Evolutionary conservation across 2,113 vertebrate species (phyloP).

Genomic region (Mobula hypostoma): DNA sequence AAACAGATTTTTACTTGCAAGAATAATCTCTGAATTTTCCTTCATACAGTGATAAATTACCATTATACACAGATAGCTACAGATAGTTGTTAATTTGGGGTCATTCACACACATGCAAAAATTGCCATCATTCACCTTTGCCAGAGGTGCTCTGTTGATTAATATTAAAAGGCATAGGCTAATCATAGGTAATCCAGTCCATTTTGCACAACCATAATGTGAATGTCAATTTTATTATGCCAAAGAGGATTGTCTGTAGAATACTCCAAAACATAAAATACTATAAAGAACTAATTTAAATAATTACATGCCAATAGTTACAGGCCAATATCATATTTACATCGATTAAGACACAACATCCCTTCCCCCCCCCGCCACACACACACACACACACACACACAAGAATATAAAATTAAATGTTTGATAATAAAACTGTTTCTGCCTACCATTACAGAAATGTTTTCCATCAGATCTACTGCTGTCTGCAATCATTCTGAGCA

Average conservation of each 20-base stretch:
- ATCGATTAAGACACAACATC: too few relatives aligned
- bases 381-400: background rate
- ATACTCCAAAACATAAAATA: background rate
- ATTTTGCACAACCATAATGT: background rate
- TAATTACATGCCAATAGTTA: background rate
- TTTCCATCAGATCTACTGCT: constrained; percentile 13
- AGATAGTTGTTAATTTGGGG: background rate
- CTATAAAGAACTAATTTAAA: background rate
- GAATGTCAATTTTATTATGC: background rate
- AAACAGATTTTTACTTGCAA: background rate
- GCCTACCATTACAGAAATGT: background rate
- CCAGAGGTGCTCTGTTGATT: background rate
- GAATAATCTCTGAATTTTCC: background rate
- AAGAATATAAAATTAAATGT: background rate
- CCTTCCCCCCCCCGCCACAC: background rate
- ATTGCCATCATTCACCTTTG: constrained; percentile 9
- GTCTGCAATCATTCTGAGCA: background rate
- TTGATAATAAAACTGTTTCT: background rate
- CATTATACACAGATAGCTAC: background rate
- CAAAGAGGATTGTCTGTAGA: background rate
- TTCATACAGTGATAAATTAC: background rate
- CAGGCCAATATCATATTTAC: too few relatives aligned
- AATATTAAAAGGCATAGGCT: background rate
- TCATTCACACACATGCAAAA: constrained; percentile 3
- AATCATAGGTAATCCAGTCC: background rate